Conservation (phyloP, 35 echinoderm and acorn worm species). For the Nesometra sesokonis region DNA sequence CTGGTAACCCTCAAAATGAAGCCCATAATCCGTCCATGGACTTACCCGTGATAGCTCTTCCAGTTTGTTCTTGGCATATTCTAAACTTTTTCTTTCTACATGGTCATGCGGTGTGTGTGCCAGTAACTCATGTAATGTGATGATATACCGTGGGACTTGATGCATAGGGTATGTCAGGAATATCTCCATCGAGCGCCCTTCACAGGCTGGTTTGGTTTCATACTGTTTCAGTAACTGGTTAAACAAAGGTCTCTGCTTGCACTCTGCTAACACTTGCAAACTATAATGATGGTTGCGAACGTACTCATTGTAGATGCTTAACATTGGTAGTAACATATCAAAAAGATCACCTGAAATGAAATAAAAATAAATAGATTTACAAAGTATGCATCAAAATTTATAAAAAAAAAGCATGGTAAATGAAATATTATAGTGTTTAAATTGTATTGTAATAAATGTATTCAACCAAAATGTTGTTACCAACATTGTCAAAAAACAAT, state of each 20-base stretch:
- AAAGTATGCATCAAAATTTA: neutral
- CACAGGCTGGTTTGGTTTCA: slow-evolving; percentile 84
- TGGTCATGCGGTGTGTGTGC: slow-evolving; percentile 95
- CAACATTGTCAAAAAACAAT: no score
- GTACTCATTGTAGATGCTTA: slow-evolving; percentile 98
- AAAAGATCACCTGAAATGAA: slow-evolving; percentile 62
- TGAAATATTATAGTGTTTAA: no score
- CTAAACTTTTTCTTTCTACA: slow-evolving; percentile 83
- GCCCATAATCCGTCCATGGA: no score
- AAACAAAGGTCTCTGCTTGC: slow-evolving; percentile 73
- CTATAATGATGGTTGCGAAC: slow-evolving; percentile 94
- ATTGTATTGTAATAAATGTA: no score
- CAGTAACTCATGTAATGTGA: slow-evolving; percentile 88
- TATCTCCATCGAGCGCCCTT: slow-evolving; percentile 75
- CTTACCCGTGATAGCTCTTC: slow-evolving; percentile 92
- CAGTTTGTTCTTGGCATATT: slow-evolving; percentile 94
- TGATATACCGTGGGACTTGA: slow-evolving; percentile 90
- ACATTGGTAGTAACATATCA: slow-evolving; percentile 96
- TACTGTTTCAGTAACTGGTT: slow-evolving; percentile 70
- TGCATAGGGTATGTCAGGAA: slow-evolving; percentile 99
- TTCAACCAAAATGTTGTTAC: no score
- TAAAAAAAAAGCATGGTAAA: no score
- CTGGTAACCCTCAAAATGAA: no score
- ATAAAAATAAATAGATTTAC: neutral
- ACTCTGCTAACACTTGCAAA: slow-evolving; percentile 86